Conservation (phyloP, 2,888 invertebrate species). For the Tenthredo mesomela region DNA sequence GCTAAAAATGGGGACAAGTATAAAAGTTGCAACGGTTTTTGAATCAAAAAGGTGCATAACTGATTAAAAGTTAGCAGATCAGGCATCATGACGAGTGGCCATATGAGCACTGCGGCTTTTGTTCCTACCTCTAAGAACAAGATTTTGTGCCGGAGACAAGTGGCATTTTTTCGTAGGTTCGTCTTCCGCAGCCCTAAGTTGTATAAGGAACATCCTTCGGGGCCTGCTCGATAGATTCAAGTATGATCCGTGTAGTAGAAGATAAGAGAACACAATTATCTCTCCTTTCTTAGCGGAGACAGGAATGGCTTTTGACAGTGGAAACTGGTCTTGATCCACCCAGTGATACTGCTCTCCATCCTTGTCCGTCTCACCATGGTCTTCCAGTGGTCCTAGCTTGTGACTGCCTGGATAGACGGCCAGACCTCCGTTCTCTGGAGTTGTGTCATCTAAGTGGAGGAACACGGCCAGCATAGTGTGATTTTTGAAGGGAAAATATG, state of each 20-base stretch:
- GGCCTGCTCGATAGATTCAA: slow-evolving; percentile 78
- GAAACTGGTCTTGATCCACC: slow-evolving; percentile 78
- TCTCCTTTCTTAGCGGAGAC: slow-evolving; percentile 80
- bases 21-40: neutral
- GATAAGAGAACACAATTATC: slow-evolving; percentile 81
- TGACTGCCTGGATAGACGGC: slow-evolving; percentile 82
- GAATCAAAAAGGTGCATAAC: neutral
- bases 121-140: slow-evolving; percentile 80
- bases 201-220: slow-evolving; percentile 81
- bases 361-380: slow-evolving; percentile 77
- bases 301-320: slow-evolving; percentile 79
- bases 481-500: slow-evolving; percentile 81
- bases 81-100: slow-evolving; percentile 67
- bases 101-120: slow-evolving; percentile 72
- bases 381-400: slow-evolving; percentile 80
- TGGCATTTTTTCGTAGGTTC: slow-evolving; percentile 77
- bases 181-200: slow-evolving; percentile 81
- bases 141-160: slow-evolving; percentile 80
- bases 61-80: neutral
- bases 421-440: slow-evolving; percentile 81
- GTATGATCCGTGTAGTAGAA: slow-evolving; percentile 82
- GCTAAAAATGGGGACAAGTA: neutral
- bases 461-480: slow-evolving; percentile 82
- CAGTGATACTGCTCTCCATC: slow-evolving; percentile 78
- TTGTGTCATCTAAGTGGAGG: slow-evolving; percentile 81